Evolutionary conservation across 2,888 invertebrate species (phyloP).

Genomic region (Coecobrya sp.): DNA sequence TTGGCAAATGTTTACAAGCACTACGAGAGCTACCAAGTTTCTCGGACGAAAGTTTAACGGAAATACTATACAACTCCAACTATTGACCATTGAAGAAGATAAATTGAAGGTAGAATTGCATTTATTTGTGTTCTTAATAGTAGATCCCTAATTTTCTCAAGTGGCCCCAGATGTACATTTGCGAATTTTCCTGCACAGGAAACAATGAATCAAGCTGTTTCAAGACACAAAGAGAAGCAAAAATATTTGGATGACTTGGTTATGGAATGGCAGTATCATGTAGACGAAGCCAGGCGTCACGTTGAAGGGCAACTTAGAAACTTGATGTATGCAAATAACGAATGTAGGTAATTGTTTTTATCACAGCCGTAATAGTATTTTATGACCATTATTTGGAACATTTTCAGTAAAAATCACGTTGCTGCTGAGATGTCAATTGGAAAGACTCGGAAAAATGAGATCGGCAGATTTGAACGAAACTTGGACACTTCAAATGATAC

Average conservation of each 20-base stretch:
- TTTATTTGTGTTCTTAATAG: too few relatives aligned
- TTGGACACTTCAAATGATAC: constrained; percentile 13
- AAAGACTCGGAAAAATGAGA: constrained; percentile 44
- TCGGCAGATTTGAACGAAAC: constrained; percentile 25
- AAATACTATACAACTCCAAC: background rate
- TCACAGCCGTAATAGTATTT: background rate
- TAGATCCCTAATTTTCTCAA: background rate
- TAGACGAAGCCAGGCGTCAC: background rate
- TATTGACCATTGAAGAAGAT: background rate
- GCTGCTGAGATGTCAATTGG: background rate
- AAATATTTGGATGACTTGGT: background rate
- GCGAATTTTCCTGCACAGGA: background rate
- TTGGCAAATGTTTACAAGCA: background rate
- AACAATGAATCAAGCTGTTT: background rate
- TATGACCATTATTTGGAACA: background rate
- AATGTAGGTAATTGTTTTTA: background rate
- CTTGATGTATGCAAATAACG: background rate
- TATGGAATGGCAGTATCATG: background rate
- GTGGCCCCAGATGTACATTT: background rate
- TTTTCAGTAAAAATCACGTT: constrained; percentile 28
- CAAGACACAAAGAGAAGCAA: background rate
- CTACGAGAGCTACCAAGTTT: background rate
- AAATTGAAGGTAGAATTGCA: constrained; percentile 2
- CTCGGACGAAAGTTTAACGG: background rate
- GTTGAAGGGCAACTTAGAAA: background rate